Percentiles rank a stretch among this genome's conserved stretches.
Conservation (phyloP, 2,797 vertebrate species). For the Hyperoplus immaculatus region DNA sequence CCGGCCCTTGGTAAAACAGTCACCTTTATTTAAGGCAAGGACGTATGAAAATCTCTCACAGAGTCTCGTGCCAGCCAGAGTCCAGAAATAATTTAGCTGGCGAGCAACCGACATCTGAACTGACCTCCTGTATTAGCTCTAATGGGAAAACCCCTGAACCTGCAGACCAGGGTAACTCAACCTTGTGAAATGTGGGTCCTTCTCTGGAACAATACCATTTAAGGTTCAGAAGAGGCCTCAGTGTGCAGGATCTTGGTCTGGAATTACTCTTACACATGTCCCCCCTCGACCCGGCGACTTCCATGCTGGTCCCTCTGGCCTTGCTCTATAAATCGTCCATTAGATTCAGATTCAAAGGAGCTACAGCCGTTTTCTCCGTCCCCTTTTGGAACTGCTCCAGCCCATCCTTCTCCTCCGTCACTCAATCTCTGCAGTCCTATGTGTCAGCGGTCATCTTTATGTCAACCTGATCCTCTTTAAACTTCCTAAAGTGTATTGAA, state of each 20-base stretch:
- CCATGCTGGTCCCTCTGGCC: slow-evolving; percentile 48
- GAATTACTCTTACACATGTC: slow-evolving; percentile 44
- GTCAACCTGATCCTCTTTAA: slow-evolving; percentile 30
- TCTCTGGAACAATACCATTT: slow-evolving; percentile 29
- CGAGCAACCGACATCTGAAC: slow-evolving; percentile 28
- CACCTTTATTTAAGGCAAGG: slow-evolving; percentile 69
- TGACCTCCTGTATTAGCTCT: slow-evolving; percentile 45
- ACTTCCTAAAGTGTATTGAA: slow-evolving; percentile 44
- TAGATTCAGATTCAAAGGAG: slow-evolving; percentile 41
- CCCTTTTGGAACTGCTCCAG: slow-evolving; percentile 49
- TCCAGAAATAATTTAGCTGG: slow-evolving; percentile 35
- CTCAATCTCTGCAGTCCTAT: slow-evolving; percentile 54
- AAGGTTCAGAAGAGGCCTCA: slow-evolving; percentile 1
- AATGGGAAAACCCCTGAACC: slow-evolving; percentile 36
- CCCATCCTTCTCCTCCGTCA: slow-evolving; percentile 47
- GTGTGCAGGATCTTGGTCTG: slow-evolving; percentile 26
- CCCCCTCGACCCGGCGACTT: slow-evolving; percentile 28
- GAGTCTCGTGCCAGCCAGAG: slow-evolving; percentile 17
- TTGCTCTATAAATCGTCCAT: slow-evolving; percentile 60
- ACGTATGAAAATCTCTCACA: slow-evolving; percentile 60
- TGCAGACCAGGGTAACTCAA: slow-evolving; percentile 24
- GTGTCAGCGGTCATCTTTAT: slow-evolving; percentile 59
- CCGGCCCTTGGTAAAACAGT: slow-evolving; percentile 50
- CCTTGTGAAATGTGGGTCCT: slow-evolving; percentile 28
- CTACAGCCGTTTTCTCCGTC: slow-evolving; percentile 74